Percentiles rank a stretch among this genome's conserved stretches.
Evolutionary conservation across 2,113 vertebrate species (phyloP).

Genomic region (Mesocricetus auratus): DNA sequence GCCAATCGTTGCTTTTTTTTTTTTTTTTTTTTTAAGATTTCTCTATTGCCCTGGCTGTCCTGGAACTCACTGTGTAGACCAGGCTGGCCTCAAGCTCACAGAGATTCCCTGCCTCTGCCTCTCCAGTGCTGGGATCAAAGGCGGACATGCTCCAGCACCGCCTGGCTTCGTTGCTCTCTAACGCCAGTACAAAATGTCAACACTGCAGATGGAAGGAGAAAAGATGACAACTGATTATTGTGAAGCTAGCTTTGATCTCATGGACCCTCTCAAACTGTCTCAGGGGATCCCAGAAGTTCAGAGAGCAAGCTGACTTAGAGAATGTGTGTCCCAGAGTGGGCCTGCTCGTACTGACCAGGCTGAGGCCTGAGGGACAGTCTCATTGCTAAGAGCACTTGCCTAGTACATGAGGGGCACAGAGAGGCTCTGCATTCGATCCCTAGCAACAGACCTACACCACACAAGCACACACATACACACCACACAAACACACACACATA

Average conservation of each 20-base stretch:
- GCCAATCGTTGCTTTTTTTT: background rate
- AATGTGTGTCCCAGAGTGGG: background rate
- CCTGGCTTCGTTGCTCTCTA: background rate
- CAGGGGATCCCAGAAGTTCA: background rate
- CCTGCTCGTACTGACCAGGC: conserved; percentile 65
- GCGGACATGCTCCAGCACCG: too few species aligned
- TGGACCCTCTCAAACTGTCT: background rate
- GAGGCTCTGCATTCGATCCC: background rate
- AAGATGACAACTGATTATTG: background rate
- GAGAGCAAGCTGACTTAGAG: background rate
- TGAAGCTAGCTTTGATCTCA: conserved; percentile 3
- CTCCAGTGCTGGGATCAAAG: background rate
- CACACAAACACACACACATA: background rate
- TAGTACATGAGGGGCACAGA: background rate
- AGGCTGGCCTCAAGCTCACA: background rate
- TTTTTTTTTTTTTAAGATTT: background rate
- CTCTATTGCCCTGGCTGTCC: background rate
- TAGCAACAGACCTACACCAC: background rate
- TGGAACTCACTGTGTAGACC: background rate
- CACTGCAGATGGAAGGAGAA: background rate
- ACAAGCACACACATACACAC: background rate
- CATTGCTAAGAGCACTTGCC: background rate
- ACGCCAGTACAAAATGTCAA: background rate
- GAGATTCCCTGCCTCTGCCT: background rate
- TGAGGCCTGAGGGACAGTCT: background rate